Evolutionary conservation across 2,113 vertebrate species (phyloP), one percentile per base, ranked within the genome.

Genomic region (Alexandromys fortis): DNA sequence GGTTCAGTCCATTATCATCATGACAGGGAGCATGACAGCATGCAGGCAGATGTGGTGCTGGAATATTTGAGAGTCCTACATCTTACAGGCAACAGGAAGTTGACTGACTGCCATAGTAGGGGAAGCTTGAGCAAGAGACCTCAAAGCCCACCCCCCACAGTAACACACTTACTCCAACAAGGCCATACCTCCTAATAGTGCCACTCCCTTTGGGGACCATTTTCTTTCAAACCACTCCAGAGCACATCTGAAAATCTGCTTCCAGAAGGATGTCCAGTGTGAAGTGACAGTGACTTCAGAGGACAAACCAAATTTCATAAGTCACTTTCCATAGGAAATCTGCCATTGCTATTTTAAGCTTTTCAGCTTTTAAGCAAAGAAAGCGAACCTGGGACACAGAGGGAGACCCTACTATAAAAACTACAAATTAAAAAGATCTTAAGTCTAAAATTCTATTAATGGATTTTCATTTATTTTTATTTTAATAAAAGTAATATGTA

Each of bases 211-310:
- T 70, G 35, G 68, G 68, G 16, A 14, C 16, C 68, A 70, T 70
- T 19, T 35, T 70, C 33, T 35, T 70, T 35, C 33, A 70, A 70
- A 35, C 14, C 14, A 0, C 68, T 16, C 17, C 68, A 70, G 68
- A n/a, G 35, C 21, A 83, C n/a, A 73, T 73, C 72, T 89, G 63
- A 94, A 96, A 78, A 49, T 94, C 73, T 91, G 42, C 24, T 77
- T 91, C 63, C 93, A 58, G 26, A 86, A 91, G 70, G 89, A 81
- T 68, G 38, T n/a, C 47, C 14, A 82, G 11, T 33, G 12, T 38
- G 58, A 35, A n/a, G 76, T 72, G 42, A 45, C 16, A 94, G 47
- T 35, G n/a, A 77, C 13, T 45, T 45, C 68, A 22, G 42, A 19
- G 65, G 35, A 33, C 33, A 85, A 55, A 38, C 47, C 45, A 11